A percentile compares a stretch with the other conserved stretches of the same genome.
These are phyloP conservation scores for Andricus curvator DNA, from an alignment of 2,888 invertebrate species.

Conservation along the genomic window DNA sequence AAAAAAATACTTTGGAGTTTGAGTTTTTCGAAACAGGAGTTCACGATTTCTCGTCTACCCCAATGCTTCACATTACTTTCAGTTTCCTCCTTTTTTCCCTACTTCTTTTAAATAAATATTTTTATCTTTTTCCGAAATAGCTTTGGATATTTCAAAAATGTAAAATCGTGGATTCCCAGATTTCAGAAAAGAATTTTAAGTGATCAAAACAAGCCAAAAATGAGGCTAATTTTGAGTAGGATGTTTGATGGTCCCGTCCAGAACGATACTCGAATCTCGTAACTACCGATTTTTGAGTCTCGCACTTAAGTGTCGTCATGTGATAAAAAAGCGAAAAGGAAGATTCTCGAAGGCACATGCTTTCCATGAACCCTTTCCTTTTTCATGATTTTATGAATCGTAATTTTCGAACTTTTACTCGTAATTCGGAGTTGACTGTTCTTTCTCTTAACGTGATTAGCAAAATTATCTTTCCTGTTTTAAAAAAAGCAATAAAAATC, in stretches of 20 bases:
- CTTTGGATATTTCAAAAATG: too few species aligned
- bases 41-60: background rate
- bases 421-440: slow-evolving; percentile 48
- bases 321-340: slow-evolving; percentile 38
- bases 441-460: slow-evolving; percentile 7
- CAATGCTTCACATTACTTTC: background rate
- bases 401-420: slow-evolving; percentile 49
- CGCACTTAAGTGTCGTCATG: slow-evolving; percentile 46
- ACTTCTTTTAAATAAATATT: background rate
- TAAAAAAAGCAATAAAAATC: background rate
- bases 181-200: background rate
- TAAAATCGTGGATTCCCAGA: background rate
- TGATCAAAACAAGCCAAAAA: background rate
- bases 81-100: background rate
- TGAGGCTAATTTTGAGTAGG: background rate
- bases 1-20: background rate
- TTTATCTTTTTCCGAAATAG: background rate
- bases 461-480: background rate
- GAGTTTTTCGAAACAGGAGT: background rate
- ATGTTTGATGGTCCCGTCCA: slow-evolving; percentile 42
- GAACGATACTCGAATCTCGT: slow-evolving; percentile 23
- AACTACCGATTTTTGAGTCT: slow-evolving; percentile 32
- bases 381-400: slow-evolving; percentile 42
- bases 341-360: slow-evolving; percentile 32
- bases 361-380: slow-evolving; percentile 22